These are phyloP conservation scores for Parapristionchus giblindavisi DNA, from an alignment of 2,888 invertebrate genomes.

Conservation along the genomic window DNA sequence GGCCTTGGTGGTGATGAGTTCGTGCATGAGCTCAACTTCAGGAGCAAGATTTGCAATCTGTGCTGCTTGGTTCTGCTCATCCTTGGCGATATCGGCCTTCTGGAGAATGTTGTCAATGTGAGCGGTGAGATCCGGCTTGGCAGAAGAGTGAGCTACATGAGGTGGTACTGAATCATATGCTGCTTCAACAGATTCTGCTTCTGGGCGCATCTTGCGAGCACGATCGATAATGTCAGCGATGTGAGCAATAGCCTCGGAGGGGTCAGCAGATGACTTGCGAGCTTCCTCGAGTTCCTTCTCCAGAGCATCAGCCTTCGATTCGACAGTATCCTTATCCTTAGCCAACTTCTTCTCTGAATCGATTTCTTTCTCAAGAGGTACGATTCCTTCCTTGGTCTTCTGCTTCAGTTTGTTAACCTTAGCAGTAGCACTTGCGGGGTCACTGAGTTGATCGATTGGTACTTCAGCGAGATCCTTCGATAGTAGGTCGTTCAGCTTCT, in stretches of 20 bases:
- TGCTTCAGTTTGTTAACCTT: conserved; percentile 16
- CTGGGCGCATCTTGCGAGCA: conserved; percentile 24
- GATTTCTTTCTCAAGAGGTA: conserved; percentile 34
- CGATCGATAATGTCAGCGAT: conserved; percentile 24
- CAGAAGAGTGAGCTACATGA: conserved; percentile 10
- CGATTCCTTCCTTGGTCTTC: conserved; percentile 7
- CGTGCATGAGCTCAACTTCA: conserved; percentile 45
- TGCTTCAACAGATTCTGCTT: background rate
- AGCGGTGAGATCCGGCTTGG: conserved; percentile 16
- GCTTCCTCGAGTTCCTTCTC: conserved; percentile 34
- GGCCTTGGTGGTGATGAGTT: conserved; percentile 34
- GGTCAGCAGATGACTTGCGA: conserved; percentile 10
- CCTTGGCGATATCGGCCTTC: conserved; percentile 27
- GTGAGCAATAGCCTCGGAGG: background rate
- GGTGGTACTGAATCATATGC: background rate
- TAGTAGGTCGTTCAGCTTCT: conserved; percentile 15
- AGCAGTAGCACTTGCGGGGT: conserved; percentile 13
- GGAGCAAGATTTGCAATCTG: conserved; percentile 48
- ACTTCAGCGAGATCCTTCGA: conserved; percentile 30
- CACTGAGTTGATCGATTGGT: conserved; percentile 23
- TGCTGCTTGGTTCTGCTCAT: conserved; percentile 44
- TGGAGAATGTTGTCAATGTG: conserved; percentile 11
- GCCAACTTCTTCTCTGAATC: conserved; percentile 30
- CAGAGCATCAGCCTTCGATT: conserved; percentile 4
- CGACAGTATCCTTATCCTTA: conserved; percentile 16